A percentile compares a stretch with the other conserved stretches of the same genome.
Conservation (phyloP, 1,140 invertebrate species). For the Oncopodura yosiiana region DNA sequence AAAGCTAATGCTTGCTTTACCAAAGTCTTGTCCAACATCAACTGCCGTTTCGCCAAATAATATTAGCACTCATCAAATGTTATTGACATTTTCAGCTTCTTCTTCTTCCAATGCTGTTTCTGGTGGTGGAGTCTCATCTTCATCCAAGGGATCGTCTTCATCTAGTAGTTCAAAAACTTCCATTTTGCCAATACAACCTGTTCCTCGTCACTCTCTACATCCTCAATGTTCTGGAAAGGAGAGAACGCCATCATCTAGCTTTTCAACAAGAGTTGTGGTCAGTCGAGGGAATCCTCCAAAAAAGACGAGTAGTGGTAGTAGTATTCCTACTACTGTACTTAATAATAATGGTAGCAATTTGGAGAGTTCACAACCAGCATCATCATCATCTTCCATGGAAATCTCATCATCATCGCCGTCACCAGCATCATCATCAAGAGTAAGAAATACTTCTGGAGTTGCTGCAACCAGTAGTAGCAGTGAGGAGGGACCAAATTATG, state of each 20-base stretch:
- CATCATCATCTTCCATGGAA: background rate
- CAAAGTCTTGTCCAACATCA: constrained; percentile 31
- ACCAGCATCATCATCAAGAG: background rate
- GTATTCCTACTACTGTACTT: too few species aligned
- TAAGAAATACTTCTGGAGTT: background rate
- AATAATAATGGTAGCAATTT: too few species aligned
- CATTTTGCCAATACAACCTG: constrained; percentile 3
- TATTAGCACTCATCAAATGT: constrained; percentile 30
- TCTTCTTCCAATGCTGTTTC: constrained; percentile 5
- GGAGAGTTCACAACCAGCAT: background rate
- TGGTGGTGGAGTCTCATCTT: constrained; percentile 1
- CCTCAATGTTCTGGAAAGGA: constrained; percentile 31
- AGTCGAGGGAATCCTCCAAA: constrained; percentile 15
- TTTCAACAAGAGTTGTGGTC: constrained; percentile 32
- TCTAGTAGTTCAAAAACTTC: background rate
- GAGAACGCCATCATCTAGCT: constrained; percentile 33
- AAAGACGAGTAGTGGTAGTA: background rate
- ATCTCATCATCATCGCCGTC: background rate
- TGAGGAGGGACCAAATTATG: constrained; percentile 28
- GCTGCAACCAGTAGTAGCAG: background rate
- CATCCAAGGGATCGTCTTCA: background rate
- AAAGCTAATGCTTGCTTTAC: constrained; percentile 9
- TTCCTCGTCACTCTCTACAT: constrained; percentile 33
- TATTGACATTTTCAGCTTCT: constrained; percentile 21
- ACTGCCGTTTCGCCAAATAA: constrained; percentile 30